phyloP scores from a whole-genome alignment of 1,140 invertebrate genomes.

The Drosophila suzukii region DNA sequence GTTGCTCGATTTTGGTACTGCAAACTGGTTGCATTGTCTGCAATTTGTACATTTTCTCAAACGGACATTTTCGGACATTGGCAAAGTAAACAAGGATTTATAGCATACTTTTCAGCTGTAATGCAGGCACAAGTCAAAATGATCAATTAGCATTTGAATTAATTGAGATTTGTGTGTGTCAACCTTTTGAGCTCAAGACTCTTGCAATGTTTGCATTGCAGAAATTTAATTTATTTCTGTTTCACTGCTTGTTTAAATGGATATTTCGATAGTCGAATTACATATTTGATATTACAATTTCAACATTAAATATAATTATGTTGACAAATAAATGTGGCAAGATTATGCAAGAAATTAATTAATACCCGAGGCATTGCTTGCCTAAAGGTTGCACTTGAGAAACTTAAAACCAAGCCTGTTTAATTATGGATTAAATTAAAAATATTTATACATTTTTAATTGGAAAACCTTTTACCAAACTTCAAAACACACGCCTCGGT shows the following conservation, averaged over 20 bases:
- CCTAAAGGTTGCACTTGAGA: background rate
- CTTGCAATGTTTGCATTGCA: background rate
- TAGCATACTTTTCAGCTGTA: slow-evolving; percentile 20
- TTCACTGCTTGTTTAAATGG: too few relatives aligned
- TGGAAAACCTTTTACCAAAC: background rate
- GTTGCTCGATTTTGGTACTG: background rate
- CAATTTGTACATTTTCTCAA: slow-evolving; percentile 1
- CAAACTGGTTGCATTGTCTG: background rate
- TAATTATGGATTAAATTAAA: background rate
- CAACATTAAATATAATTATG: too few relatives aligned
- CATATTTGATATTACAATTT: too few relatives aligned
- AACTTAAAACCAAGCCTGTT: background rate
- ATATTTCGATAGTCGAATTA: too few relatives aligned
- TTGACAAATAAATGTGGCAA: too few relatives aligned
- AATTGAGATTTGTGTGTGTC: slow-evolving; percentile 24
- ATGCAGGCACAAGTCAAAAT: slow-evolving; percentile 4
- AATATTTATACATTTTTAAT: too few relatives aligned
- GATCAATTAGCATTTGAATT: slow-evolving; percentile 32
- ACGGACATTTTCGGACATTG: too few relatives aligned
- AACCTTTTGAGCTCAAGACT: background rate
- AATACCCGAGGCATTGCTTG: background rate
- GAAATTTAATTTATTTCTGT: background rate
- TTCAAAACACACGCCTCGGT: background rate
- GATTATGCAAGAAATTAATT: too few relatives aligned
- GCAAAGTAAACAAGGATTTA: slow-evolving; percentile 17